Base-by-base conservation (phyloP, 2,888 invertebrate genomes). In the Podotricha telesiphe region DNA sequence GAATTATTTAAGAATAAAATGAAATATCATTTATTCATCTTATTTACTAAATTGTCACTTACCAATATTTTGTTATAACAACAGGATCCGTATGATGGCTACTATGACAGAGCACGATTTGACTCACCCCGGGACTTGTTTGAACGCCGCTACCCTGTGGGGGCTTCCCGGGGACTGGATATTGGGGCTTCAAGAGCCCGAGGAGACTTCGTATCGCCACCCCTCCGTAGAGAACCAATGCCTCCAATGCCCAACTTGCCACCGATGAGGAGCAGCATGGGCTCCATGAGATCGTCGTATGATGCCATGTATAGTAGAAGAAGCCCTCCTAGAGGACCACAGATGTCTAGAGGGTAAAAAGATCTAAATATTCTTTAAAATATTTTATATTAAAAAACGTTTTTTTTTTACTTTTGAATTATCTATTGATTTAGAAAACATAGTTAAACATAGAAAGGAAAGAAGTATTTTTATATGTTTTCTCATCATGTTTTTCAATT, bases 241-340 rank as follows among this genome's bases (percentile, higher is more conserved):
- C 96, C 96, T 62, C 96, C 96, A 47, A 95, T 96, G 94, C 96
- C 96, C 74, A 95, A 95, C 80, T 94, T 96, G 80, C 93, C 95
- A 1, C 93, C 94, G 74, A 91, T 94, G 86, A 87, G 94, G 75
- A 90, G 92, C 80, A 94, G 94, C 80, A 94, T 94, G 93, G 94
- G 95, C 80, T 94, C 96, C 77, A 94, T 96, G 94, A 94, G 96
- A 92, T 95, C 93, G 89, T 95, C 92, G 70, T 95, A 97, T 86
- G 96, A 97, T 86, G 94, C 95, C 78, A 96, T 97, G 96, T 97
- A 96, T 91, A 97, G 96, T 88, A 94, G 97, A 76, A 94, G 97
- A 79, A 96, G 96, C 77, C 96, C 97, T 78, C 96, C 96, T 70
- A 85, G 90, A 76, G 93, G 92, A 80, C 93, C 93, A 53, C 93